These are phyloP conservation scores for Mayetiola destructor DNA, from an alignment of 2,888 invertebrate species.

Conservation along the genomic window DNA sequence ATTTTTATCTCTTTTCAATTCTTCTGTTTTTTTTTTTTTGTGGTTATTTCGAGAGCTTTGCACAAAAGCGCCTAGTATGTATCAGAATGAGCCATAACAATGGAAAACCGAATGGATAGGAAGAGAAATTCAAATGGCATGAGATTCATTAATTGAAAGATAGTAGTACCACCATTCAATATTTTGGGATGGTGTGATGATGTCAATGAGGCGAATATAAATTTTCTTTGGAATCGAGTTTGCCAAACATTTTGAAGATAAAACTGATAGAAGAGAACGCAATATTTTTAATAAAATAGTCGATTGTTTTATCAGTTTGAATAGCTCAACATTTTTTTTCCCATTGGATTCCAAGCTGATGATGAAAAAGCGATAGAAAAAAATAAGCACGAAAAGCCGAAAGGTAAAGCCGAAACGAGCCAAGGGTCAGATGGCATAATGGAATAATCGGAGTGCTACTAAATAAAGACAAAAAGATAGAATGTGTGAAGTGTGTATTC, in stretches of 20 bases:
- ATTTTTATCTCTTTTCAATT: not conserved
- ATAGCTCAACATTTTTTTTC: not conserved
- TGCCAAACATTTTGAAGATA: not conserved
- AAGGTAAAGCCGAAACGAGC: not conserved
- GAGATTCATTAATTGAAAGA: not conserved
- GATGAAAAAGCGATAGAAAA: not conserved
- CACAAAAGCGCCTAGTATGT: too few species aligned
- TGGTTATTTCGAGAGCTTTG: too few species aligned
- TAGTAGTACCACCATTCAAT: too few species aligned
- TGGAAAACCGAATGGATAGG: not conserved
- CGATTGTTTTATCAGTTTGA: slow-evolving; percentile 12
- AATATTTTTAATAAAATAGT: not conserved
- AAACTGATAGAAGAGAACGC: not conserved
- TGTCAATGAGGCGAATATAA: too few species aligned
- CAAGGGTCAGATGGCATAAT: not conserved
- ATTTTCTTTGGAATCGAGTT: too few species aligned
- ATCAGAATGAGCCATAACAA: not conserved
- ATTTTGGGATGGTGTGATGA: too few species aligned
- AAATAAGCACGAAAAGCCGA: not conserved
- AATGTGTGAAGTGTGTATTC: too few species aligned
- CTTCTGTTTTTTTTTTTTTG: not conserved
- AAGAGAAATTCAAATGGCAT: not conserved
- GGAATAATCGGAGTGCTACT: not conserved
- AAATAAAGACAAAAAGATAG: not conserved
- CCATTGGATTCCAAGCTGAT: too few species aligned